Base-by-base conservation (phyloP, 2,888 invertebrate species). In the Catocala fraxini region DNA sequence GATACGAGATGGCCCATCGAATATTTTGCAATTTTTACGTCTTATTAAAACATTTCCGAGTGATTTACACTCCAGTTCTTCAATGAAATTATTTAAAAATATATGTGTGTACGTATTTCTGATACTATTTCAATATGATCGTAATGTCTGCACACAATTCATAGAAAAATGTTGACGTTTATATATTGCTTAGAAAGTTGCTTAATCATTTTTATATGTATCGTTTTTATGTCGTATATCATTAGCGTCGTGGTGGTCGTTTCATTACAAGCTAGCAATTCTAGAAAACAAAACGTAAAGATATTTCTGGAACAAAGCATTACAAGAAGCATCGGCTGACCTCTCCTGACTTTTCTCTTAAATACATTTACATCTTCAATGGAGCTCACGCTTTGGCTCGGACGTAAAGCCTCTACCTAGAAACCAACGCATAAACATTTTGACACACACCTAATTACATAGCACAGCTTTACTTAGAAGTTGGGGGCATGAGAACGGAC, bases 401-500 rank as follows among this genome's bases (percentile, higher is more conserved):
- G 60, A 6, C 58, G 65, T 54, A 65, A 59, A 63, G 54, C 57
- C 47, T 67, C 61, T 75, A 69, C 68, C 54, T 64, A 71, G 74
- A 81, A 78, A 67, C 63, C 57, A 39, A 55, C 56, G 49, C 70
- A 63, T 75, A 65, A 72, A 72, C 65, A 66, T 69, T 75, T 71
- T 76, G 75, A 74, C 75, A 69, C 68, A 71, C 67, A 68, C 63
- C 73, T 79, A 80, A 81, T 81, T 81, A 84, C 73, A 74, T 68
- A 63, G 57, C 60, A 57, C 65, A 64, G 60, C 67, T 68, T 79
- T 82, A 79, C 81, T 71, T 68, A 81, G 86, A 86, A 83, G 66
- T 77, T 71, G 73, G 87, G 90, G 87, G 84, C 92, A 91, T 92
- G 91, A 83, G 92, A 92, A 90, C 74, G 66, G 48, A 64, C 80